These are phyloP conservation scores for Panagrolaimus sp. DNA, from an alignment of 1,140 invertebrate genomes.

Conservation along the genomic window DNA sequence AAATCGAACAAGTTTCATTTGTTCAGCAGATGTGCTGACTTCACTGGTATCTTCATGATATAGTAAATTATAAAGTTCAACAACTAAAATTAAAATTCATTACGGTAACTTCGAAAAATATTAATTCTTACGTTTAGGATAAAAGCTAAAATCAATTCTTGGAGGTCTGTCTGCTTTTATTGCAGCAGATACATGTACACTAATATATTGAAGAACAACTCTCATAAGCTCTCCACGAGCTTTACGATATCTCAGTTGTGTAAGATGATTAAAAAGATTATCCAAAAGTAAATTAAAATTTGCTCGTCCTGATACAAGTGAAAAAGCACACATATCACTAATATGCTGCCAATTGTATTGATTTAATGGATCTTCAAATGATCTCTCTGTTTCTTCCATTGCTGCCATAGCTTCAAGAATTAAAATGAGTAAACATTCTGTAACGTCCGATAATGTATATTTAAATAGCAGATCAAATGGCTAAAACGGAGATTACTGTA, in stretches of 20 bases:
- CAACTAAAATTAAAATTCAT: neutral
- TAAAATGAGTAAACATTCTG: neutral
- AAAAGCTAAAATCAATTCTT: neutral
- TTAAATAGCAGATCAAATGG: neutral
- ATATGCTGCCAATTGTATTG: slow-evolving; percentile 11
- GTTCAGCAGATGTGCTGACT: neutral
- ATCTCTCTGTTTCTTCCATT: neutral
- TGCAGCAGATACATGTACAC: neutral
- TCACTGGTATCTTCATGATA: slow-evolving; percentile 3
- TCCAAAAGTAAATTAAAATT: neutral
- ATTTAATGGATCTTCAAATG: neutral
- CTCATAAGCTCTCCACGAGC: slow-evolving; percentile 2
- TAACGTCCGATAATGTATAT: neutral
- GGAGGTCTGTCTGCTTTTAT: neutral
- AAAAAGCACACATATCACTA: neutral
- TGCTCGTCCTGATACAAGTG: neutral
- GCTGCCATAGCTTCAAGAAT: slow-evolving; percentile 12
- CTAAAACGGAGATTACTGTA: no score
- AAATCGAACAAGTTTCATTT: neutral
- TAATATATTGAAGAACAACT: neutral
- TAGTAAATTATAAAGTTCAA: neutral
- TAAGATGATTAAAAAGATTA: neutral
- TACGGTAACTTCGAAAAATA: neutral
- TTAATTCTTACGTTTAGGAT: neutral
- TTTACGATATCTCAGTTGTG: neutral